phyloP scores from a whole-genome alignment of 92 coral and sea anemone genomes.

The Paragorgia papillata region DNA sequence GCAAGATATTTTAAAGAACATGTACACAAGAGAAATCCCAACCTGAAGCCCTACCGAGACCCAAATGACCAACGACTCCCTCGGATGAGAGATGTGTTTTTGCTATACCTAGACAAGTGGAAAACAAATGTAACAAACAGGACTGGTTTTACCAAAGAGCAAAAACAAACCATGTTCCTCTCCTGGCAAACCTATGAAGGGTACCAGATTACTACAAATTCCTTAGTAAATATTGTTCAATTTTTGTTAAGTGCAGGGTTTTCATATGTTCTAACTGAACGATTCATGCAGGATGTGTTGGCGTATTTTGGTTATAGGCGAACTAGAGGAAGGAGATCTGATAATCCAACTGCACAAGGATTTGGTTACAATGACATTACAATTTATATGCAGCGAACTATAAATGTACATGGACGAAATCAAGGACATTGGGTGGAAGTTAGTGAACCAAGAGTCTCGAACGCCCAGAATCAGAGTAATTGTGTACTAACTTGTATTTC shows the following conservation, averaged over 20 bases:
- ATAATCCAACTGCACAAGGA: conserved; percentile 21
- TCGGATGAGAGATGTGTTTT: conserved; percentile 28
- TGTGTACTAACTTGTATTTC: too few relatives aligned
- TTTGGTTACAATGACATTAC: conserved; percentile 25
- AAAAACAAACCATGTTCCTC: conserved; percentile 52
- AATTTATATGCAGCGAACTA: not conserved
- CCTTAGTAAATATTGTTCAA: conserved; percentile 24
- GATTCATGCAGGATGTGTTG: conserved; percentile 10
- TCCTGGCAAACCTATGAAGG: conserved; percentile 66
- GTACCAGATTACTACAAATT: conserved; percentile 28
- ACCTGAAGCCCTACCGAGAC: not conserved
- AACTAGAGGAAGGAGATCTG: conserved; percentile 14
- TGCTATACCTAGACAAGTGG: conserved; percentile 57
- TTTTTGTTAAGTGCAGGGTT: not conserved
- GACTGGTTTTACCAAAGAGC: conserved; percentile 63
- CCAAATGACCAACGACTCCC: conserved; percentile 5
- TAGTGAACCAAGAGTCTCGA: too few relatives aligned
- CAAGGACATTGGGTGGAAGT: too few relatives aligned
- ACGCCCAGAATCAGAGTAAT: too few relatives aligned
- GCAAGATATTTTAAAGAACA: too few relatives aligned
- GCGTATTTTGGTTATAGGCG: conserved; percentile 19
- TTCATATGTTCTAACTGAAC: conserved; percentile 11
- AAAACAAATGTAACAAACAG: conserved; percentile 59
- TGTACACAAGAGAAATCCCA: too few relatives aligned
- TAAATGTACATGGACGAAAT: conserved; percentile 1